Evolutionary conservation across 2,797 vertebrate genomes (phyloP).

Genomic region (Channallabes apus): DNA sequence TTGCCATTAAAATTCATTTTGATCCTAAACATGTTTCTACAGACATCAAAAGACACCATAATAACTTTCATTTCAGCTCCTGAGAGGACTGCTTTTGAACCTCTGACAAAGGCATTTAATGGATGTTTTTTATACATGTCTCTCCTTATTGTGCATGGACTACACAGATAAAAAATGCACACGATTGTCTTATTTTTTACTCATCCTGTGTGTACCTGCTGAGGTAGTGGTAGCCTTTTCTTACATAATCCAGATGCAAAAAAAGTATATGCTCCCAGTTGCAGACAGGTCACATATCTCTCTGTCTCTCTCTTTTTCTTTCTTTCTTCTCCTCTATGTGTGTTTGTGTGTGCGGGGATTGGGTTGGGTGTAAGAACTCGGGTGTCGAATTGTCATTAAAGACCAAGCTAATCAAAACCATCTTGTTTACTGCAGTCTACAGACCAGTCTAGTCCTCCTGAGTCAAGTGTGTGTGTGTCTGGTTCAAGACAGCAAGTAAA

Average conservation of each 20-base stretch:
- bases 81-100: background rate
- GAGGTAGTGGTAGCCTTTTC: background rate
- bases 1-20: background rate
- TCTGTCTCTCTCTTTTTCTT: background rate
- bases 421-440: background rate
- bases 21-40: slow-evolving; percentile 1
- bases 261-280: background rate
- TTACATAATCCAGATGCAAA: background rate
- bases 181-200: background rate
- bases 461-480: background rate
- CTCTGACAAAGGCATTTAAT: background rate
- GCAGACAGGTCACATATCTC: background rate
- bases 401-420: background rate
- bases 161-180: background rate
- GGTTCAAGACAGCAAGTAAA: background rate
- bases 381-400: background rate
- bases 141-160: background rate
- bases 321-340: background rate
- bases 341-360: background rate
- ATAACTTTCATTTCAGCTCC: background rate
- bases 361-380: background rate
- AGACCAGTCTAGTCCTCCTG: background rate
- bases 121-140: background rate
- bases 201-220: background rate
- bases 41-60: background rate